These are phyloP conservation scores for Scartelaos histophorus DNA, from an alignment of 2,113 vertebrate genomes.

Conservation along the genomic window DNA sequence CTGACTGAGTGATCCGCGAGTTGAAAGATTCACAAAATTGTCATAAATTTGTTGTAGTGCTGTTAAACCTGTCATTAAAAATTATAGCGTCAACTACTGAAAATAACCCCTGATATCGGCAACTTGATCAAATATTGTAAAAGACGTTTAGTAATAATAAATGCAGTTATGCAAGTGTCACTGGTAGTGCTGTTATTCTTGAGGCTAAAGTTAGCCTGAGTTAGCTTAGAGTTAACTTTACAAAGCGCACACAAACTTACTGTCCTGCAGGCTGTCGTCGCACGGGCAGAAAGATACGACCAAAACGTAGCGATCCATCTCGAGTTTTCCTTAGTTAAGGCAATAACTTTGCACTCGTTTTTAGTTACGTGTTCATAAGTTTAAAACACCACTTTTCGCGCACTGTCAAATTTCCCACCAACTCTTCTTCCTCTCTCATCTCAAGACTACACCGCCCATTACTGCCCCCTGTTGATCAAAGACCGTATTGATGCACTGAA, in stretches of 20 bases:
- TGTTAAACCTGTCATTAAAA: slow-evolving; percentile 47
- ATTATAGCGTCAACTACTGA: background rate
- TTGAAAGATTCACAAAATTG: slow-evolving; percentile 42
- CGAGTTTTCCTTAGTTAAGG: background rate
- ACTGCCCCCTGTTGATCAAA: slow-evolving; percentile 25
- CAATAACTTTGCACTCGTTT: background rate
- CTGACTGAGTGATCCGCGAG: slow-evolving; percentile 23
- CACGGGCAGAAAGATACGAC: slow-evolving; percentile 46
- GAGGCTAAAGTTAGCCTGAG: background rate
- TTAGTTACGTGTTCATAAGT: rapidly evolving
- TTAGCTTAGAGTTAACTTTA: background rate
- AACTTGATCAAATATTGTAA: background rate
- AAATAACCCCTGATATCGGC: background rate
- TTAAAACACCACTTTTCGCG: background rate
- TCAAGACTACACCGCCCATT: background rate
- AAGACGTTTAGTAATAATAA: background rate
- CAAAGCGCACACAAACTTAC: slow-evolving; percentile 43
- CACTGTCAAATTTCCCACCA: slow-evolving; percentile 68
- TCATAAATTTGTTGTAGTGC: slow-evolving; percentile 50
- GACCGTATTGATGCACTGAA: background rate
- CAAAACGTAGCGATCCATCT: slow-evolving; percentile 68
- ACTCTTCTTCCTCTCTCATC: slow-evolving; percentile 25
- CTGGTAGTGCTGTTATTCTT: background rate
- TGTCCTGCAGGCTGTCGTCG: slow-evolving; percentile 18
- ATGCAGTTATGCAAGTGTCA: background rate